Evolutionary conservation across 2,797 vertebrate species (phyloP), one percentile per base, ranked within the genome.

Genomic region (Eutrigla gurnardus): DNA sequence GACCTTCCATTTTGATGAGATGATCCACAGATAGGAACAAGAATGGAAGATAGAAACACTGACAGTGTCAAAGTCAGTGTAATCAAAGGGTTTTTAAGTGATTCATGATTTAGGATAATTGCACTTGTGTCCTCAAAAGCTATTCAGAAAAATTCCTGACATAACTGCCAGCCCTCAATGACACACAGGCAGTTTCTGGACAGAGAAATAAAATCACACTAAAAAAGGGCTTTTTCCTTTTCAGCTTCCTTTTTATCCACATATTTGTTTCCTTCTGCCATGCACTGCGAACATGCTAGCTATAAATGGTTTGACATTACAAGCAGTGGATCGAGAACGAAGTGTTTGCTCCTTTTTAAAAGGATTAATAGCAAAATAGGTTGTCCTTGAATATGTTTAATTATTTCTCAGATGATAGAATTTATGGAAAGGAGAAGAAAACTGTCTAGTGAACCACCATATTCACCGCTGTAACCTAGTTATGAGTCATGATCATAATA

Each of bases 111-210:
- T 10, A 64, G 47, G 47, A 76, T 87, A 78, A 86, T 65, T 80
- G 63, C 43, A 65, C 70, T 37, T 63, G 57, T 82, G 79, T 78
- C 72, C 77, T 81, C 70, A 68, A 62, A 81, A 65, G 62, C 58
- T 63, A 73, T 82, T 79, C 71, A 55, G 49, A 68, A 66, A 64
- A 80, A 86, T 86, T 86, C 82, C 76, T 73, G 14, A 58, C 72
- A 76, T 83, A 78, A 68, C 78, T 75, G 63, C n/a, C 25, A 50
- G 64, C 60, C 75, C 78, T 77, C 59, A 80, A 55, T 60, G 52
- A 55, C 52, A 74, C 58, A 75, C 54, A 54, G 15, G 3, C 65
- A 63, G 37, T 47, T 18, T 58, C 63, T 50, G 15, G 14, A 46
- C 32, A 50, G 12, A 47, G 4, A 53, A 25, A 64, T 18, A 62